Conservation (phyloP, 2,797 vertebrate genomes). For the Cossypha heuglini region DNA sequence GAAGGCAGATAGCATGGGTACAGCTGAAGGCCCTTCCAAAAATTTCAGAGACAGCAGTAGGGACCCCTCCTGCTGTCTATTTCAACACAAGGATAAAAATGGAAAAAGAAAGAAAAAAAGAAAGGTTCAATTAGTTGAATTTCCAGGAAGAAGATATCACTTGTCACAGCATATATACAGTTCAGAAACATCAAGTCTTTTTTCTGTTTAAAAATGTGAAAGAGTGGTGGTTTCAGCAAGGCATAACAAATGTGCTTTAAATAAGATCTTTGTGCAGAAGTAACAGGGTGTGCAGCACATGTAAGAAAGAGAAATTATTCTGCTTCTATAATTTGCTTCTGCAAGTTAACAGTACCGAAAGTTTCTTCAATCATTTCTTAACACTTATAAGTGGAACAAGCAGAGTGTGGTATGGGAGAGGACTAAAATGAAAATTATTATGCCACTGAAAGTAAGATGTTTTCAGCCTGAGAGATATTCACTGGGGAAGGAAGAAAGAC, state of each 20-base stretch:
- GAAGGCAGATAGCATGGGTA: neutral
- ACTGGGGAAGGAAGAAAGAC: neutral
- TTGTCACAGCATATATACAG: neutral
- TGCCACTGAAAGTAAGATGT: neutral
- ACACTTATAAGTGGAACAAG: neutral
- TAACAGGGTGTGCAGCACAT: neutral
- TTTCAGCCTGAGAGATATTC: neutral
- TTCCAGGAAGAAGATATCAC: neutral
- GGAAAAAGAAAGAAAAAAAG: neutral
- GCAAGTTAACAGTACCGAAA: neutral
- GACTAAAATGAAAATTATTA: neutral
- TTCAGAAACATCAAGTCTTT: neutral
- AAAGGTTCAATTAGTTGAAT: neutral
- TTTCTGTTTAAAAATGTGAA: neutral
- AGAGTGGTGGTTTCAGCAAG: neutral
- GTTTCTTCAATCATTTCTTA: constrained; percentile 13
- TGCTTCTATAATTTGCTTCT: constrained; percentile 19
- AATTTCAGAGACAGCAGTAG: neutral
- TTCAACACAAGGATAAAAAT: neutral
- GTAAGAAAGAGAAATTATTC: constrained; percentile 11
- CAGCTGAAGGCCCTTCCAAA: neutral
- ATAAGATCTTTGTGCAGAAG: constrained; percentile 25
- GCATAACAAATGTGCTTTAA: neutral
- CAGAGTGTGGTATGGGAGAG: neutral
- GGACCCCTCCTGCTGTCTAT: neutral